Evolutionary conservation across 1,140 invertebrate genomes (phyloP).

Genomic region (Pissodes strobi): DNA sequence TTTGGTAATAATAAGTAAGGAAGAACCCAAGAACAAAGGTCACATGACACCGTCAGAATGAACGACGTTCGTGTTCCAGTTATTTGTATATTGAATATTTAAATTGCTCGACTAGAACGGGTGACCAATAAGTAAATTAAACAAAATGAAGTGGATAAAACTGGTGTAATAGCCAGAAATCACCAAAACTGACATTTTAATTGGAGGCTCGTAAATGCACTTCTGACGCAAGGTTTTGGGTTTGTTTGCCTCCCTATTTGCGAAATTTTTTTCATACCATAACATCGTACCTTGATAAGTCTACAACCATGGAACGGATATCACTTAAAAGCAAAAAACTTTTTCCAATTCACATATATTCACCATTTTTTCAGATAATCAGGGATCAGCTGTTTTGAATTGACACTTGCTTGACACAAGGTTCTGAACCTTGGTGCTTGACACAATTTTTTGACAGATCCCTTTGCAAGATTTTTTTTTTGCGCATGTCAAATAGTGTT

Average conservation of each 20-base stretch:
- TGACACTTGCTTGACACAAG: no score
- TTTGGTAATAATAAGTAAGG: no score
- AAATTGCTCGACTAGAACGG: no score
- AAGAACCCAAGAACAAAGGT: no score
- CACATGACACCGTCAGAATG: no score
- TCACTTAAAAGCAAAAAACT: constrained; percentile 23
- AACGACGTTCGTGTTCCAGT: no score
- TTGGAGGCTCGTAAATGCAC: neutral
- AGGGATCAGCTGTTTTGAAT: constrained; percentile 32
- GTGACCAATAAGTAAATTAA: no score
- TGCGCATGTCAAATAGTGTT: no score
- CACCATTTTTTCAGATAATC: constrained; percentile 23
- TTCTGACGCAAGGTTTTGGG: neutral
- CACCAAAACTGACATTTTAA: constrained; percentile 6
- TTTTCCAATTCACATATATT: constrained; percentile 28
- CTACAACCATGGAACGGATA: constrained; percentile 10
- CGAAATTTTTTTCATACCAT: neutral
- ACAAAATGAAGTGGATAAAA: constrained; percentile 29
- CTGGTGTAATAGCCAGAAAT: constrained; percentile 19
- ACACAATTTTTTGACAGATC: no score
- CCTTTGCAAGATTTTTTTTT: no score
- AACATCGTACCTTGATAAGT: constrained; percentile 3
- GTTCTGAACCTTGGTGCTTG: no score
- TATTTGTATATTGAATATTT: no score
- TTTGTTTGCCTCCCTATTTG: neutral